Percentiles rank a stretch among this genome's conserved stretches.
phyloP scores from a whole-genome alignment of 2,888 invertebrate species.

The Drosophila diplacantha region DNA sequence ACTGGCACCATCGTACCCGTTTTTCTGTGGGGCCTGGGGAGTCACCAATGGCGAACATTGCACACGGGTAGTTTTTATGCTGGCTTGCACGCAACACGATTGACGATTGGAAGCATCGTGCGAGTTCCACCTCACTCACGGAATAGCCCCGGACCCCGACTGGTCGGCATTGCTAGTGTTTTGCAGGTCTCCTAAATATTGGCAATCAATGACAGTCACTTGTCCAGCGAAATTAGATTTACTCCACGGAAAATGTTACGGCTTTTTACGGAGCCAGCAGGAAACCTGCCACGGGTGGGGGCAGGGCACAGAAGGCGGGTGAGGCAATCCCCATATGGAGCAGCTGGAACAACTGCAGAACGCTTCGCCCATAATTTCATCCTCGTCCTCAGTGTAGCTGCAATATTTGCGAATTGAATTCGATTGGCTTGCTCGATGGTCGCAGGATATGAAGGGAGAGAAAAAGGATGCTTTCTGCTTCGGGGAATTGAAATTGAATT shows the following conservation, averaged over 20 bases:
- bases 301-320: neutral
- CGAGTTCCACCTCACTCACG: conserved; percentile 26
- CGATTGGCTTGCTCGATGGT: conserved; percentile 18
- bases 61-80: conserved; percentile 52
- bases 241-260: conserved; percentile 64
- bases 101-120: conserved; percentile 66
- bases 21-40: conserved; percentile 18
- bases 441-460: conserved; percentile 1
- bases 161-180: conserved; percentile 19
- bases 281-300: neutral
- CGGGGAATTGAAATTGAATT: conserved; percentile 59
- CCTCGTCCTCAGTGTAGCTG: conserved; percentile 43
- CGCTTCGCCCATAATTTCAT: conserved; percentile 62
- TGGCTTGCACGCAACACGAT: conserved; percentile 59
- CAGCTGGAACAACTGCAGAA: conserved; percentile 51
- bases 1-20: conserved; percentile 7
- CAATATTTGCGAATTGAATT: conserved; percentile 61
- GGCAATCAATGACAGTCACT: conserved; percentile 73
- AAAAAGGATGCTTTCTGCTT: conserved; percentile 34
- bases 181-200: conserved; percentile 58
- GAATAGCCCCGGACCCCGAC: conserved; percentile 15
- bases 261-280: conserved; percentile 23
- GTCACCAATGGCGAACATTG: conserved; percentile 46
- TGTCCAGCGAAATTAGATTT: conserved; percentile 72
- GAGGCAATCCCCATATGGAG: conserved; percentile 22